These are phyloP conservation scores for Cheilosia scutellata DNA, from an alignment of 2,888 invertebrate genomes.

Conservation along the genomic window DNA sequence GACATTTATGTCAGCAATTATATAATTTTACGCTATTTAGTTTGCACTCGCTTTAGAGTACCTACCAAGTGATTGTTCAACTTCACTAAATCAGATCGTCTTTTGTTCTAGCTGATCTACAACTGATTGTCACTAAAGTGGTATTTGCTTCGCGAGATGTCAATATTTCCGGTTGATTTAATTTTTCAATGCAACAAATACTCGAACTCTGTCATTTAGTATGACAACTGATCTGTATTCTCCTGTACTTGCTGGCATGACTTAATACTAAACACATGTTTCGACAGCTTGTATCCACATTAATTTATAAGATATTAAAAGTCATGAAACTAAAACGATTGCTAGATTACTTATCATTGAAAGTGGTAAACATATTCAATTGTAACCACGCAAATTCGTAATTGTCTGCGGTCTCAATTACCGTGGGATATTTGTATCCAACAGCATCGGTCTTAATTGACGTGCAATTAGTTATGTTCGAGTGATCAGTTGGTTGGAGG, in stretches of 20 bases:
- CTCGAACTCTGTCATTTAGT: too few species aligned
- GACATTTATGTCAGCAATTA: too few species aligned
- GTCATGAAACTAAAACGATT: neutral
- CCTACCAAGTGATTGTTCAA: too few species aligned
- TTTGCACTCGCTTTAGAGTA: too few species aligned
- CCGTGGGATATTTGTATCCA: constrained; percentile 17
- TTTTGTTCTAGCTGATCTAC: too few species aligned
- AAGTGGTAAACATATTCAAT: neutral
- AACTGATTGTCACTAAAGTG: too few species aligned
- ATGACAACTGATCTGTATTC: too few species aligned
- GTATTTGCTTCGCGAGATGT: too few species aligned
- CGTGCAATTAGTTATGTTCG: neutral
- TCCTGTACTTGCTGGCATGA: neutral
- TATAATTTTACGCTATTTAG: too few species aligned
- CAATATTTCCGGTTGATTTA: too few species aligned
- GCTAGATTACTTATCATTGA: neutral
- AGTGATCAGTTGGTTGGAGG: neutral
- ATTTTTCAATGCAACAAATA: too few species aligned
- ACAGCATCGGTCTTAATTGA: constrained; percentile 18
- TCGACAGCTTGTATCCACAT: neutral
- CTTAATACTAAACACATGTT: neutral
- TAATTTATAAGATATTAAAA: constrained; percentile 1
- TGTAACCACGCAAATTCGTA: neutral
- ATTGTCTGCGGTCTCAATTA: constrained; percentile 14
- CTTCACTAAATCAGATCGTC: too few species aligned